Percentiles rank a stretch among this genome's conserved stretches.
phyloP scores from a whole-genome alignment of 2,113 vertebrate genomes.

The Oreotragus oreotragus region DNA sequence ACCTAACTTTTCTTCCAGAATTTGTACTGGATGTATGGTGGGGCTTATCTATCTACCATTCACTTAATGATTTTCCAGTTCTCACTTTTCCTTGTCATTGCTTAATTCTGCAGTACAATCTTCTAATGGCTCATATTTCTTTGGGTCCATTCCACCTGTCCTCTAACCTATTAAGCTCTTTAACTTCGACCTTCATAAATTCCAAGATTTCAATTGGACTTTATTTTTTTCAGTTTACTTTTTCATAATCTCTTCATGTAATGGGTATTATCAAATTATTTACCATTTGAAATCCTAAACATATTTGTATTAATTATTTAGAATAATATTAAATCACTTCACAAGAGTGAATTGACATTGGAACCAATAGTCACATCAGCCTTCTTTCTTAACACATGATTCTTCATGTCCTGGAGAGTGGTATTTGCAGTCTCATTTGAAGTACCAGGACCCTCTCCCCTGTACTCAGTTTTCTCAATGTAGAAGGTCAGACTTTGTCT shows the following conservation, averaged over 20 bases:
- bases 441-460: background rate
- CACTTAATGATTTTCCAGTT: background rate
- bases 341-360: background rate
- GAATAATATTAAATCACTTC: conserved; percentile 1
- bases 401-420: background rate
- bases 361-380: background rate
- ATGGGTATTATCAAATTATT: background rate
- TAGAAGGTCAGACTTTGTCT: background rate
- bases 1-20: background rate
- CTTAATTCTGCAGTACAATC: background rate
- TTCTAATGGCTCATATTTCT: background rate
- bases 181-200: background rate
- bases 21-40: background rate
- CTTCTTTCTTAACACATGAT: background rate
- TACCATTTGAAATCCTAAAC: background rate
- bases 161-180: background rate
- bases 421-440: background rate
- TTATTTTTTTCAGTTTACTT: background rate
- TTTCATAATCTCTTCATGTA: background rate
- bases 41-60: background rate
- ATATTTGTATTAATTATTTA: background rate
- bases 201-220: background rate
- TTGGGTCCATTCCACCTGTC: background rate
- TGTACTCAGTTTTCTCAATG: background rate
- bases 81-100: background rate